Base-by-base conservation (phyloP, 2,797 vertebrate species). In the Rhinogobio ventralis region DNA sequence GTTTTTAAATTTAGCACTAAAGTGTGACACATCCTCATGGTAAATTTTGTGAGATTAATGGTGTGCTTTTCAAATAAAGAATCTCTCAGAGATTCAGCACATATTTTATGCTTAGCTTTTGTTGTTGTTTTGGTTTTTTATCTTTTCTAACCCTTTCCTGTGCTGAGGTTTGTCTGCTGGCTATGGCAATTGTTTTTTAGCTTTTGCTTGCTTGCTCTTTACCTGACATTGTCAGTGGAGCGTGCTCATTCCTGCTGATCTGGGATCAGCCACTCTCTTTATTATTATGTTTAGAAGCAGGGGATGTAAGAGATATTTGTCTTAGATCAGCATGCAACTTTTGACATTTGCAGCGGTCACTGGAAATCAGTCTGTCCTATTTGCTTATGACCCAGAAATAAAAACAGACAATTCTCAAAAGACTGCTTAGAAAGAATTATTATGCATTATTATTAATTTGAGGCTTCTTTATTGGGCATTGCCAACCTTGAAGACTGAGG, bases 21-120 rank as follows among this genome's bases (percentile, higher is more conserved):
- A 71, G 57, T 82, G 57, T 90, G 69, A 39, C 46, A 86, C 33
- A 87, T 88, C 85, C 79, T 66, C 69, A 66, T 51, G 79, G 83
- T 78, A 42, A 33, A n/a, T 45, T 84, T 36, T 78, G 55, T 79
- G 42, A 91, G 88, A 93, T 92, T 91, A 89, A 92, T 90, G 80
- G 69, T 67, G 76, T 75, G 78, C 76, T 66, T 79, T 72, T 82
- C 62, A 79, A 77, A 87, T 88, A 68, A 88, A 82, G 76, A 90
- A 90, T 60, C 84, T 89, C 77, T 87, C 42, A 88, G 86, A 90
- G 83, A 88, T 89, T 87, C 79, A 86, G 74, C 89, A 86, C 67
- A 77, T 87, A 89, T 68, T 75, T 88, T 84, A 89, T 92, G 90
- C 91, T 90, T 86, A 86, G 86, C 90, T 93, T 93, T 86, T 90